Conservation (phyloP, 2,888 invertebrate genomes). For the Drosophila paramelanica region DNA sequence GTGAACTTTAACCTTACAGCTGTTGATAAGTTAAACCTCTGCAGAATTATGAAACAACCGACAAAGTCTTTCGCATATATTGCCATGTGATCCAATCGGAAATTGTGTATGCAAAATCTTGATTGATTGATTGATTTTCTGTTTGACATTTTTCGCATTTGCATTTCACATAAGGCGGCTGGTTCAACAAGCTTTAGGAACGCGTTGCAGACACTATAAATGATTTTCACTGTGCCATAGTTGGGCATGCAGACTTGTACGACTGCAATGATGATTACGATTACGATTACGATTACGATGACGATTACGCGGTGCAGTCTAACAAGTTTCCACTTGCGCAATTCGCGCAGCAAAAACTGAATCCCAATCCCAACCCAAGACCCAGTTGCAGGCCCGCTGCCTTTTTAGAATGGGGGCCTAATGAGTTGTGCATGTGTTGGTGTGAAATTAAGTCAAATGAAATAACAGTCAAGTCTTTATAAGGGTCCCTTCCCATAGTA, state of each 20-base stretch:
- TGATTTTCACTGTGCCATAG: constrained; percentile 22
- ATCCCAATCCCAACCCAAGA: not conserved
- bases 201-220: constrained; percentile 24
- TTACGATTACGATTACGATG: constrained; percentile 29
- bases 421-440: constrained; percentile 24
- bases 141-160: constrained; percentile 40
- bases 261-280: constrained; percentile 27
- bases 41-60: constrained; percentile 21
- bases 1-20: constrained; percentile 37
- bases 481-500: constrained; percentile 37
- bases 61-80: constrained; percentile 1
- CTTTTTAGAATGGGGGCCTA: constrained; percentile 27
- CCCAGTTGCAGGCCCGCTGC: constrained; percentile 8
- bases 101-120: constrained; percentile 63
- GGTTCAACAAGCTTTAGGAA: constrained; percentile 17
- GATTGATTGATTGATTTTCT: constrained; percentile 54
- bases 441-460: constrained; percentile 44
- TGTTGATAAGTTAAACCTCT: no score
- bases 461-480: constrained; percentile 40
- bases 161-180: constrained; percentile 8
- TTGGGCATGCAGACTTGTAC: constrained; percentile 29
- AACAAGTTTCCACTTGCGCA: constrained; percentile 60
- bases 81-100: constrained; percentile 62
- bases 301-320: constrained; percentile 35
- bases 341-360: constrained; percentile 4